Base-by-base conservation (phyloP, 2,113 vertebrate genomes). In the Arenaria interpres region DNA sequence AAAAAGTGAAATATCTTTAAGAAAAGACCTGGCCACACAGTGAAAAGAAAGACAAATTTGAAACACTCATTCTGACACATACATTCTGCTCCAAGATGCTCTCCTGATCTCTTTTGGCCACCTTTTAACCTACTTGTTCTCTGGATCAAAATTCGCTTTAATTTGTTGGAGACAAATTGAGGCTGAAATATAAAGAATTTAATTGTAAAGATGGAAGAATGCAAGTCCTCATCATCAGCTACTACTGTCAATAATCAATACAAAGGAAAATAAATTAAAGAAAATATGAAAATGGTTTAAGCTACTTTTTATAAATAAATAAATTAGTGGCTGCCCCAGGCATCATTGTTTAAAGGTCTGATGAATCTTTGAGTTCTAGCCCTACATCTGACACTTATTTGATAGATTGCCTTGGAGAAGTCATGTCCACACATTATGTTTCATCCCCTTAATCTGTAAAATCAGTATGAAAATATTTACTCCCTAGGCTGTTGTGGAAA, bases 391-490 rank as follows among this genome's bases (percentile, higher is more conserved):
- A 85, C 66, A 85, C 56, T 77, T 86, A 56, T 10, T 88, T 90
- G 75, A 74, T 69, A 64, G 56, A 90, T 79, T 90, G 73, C 73
- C 69, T 82, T 53, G 28, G 83, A 95, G 84, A 81, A 93, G 57
- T 85, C 69, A 48, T 66, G 71, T 89, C 86, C 71, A 68, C 62
- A 50, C 53, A 43, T 85, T 75, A 51, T 75, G 59, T 64, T 94
- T 94, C 94, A 89, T 91, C 14, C 50, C 28, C 62, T 85, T 91
- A 71, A 97, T 97, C 90, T 90, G 72, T 69, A 93, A 92, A 90
- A 96, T 89, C 84, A 59, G 60, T 67, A 90, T 85, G 86, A 96
- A 95, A 92, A 95, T 93, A 91, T 95, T 97, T 95, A 92, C 83
- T 94, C 96, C 69, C n/a, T 46, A 73, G 97, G 97, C 97, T 92